phyloP scores from a whole-genome alignment of 2,113 vertebrate species.

The Camelus dromedarius region DNA sequence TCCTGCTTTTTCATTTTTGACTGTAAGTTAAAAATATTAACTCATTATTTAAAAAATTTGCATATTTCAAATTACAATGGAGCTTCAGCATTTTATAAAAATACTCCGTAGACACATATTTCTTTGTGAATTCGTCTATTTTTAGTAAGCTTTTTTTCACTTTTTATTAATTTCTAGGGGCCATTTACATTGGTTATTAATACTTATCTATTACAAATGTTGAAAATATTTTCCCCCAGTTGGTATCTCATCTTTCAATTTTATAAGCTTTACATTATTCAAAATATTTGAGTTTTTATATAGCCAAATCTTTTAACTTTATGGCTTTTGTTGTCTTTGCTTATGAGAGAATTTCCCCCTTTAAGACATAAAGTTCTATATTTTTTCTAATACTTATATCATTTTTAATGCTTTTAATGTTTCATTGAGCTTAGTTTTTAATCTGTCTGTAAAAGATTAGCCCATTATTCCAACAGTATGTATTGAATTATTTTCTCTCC shows the following conservation, averaged over 20 bases:
- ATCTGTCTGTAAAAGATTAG: neutral
- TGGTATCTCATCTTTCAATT: neutral
- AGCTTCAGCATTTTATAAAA: neutral
- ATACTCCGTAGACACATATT: neutral
- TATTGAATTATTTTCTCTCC: neutral
- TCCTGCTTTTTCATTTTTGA: conserved; percentile 6
- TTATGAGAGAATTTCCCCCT: neutral
- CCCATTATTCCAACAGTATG: neutral
- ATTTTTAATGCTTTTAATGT: conserved; percentile 38
- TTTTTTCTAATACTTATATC: neutral
- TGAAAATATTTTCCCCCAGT: neutral
- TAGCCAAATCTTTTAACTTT: neutral
- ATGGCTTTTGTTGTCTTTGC: neutral
- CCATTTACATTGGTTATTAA: neutral
- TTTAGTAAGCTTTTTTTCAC: neutral
- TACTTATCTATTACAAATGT: neutral
- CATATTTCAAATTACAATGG: neutral
- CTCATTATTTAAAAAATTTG: neutral
- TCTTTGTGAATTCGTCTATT: conserved; percentile 3
- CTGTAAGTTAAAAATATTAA: neutral
- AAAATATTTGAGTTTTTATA: conserved; percentile 1
- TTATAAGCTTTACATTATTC: neutral
- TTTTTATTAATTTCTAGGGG: neutral
- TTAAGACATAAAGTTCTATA: neutral
- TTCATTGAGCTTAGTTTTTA: conserved; percentile 35